These are phyloP conservation scores for Chionomys nivalis DNA, from an alignment of 2,113 vertebrate species.

Conservation along the genomic window DNA sequence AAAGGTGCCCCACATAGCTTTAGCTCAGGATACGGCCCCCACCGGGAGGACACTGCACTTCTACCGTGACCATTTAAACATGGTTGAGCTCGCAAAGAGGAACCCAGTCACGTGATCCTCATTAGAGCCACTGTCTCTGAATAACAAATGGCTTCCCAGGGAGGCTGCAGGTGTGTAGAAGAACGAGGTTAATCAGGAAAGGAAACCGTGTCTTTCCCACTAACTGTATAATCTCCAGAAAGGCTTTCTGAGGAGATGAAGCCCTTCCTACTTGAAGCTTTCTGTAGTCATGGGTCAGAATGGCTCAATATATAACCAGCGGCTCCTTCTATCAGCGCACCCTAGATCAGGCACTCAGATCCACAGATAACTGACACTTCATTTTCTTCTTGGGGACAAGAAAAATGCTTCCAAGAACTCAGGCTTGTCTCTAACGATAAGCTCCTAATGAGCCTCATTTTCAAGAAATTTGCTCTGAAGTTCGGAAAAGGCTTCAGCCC, in stretches of 20 bases:
- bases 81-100: not conserved
- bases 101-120: not conserved
- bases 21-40: not conserved
- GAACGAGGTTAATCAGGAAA: not conserved
- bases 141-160: not conserved
- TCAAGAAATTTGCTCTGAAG: constrained; percentile 47
- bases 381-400: constrained; percentile 23
- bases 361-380: not conserved
- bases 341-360: not conserved
- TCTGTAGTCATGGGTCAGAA: not conserved
- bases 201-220: not conserved
- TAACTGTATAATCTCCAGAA: not conserved
- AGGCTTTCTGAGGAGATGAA: not conserved
- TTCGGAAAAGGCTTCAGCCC: not conserved
- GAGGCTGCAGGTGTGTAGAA: not conserved
- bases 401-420: constrained; percentile 62
- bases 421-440: constrained; percentile 36
- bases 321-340: constrained; percentile 16
- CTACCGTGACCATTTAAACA: not conserved
- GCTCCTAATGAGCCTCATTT: not conserved
- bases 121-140: not conserved
- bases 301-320: not conserved
- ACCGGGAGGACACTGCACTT: not conserved
- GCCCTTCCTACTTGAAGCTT: not conserved
- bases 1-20: constrained; percentile 3